Percentiles rank a stretch among this genome's conserved stretches.
Evolutionary conservation across 2,888 invertebrate species (phyloP).

Genomic region (Lordiphosa andalusiaca): DNA sequence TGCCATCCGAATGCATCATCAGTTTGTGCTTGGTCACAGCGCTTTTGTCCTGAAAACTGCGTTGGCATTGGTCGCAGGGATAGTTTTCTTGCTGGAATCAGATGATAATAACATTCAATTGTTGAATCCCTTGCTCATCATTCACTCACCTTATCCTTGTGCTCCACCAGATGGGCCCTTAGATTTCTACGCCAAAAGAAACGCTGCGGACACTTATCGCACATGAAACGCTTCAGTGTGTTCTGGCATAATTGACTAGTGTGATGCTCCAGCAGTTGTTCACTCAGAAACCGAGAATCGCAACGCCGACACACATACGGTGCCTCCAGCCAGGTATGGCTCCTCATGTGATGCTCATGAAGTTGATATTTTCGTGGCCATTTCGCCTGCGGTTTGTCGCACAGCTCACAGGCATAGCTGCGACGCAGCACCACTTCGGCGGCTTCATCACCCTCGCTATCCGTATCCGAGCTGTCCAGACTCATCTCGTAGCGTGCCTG

Average conservation of each 20-base stretch:
- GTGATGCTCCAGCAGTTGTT: conserved; percentile 82
- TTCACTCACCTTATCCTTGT: conserved; percentile 51
- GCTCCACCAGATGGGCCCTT: conserved; percentile 66
- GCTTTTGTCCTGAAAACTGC: conserved; percentile 66
- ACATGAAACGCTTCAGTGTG: conserved; percentile 70
- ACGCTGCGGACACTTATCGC: conserved; percentile 76
- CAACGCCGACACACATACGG: conserved; percentile 82
- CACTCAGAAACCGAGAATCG: conserved; percentile 81
- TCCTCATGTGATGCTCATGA: conserved; percentile 71
- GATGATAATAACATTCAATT: too few species aligned
- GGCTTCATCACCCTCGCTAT: conserved; percentile 52
- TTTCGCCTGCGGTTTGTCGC: conserved; percentile 42
- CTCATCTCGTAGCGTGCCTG: conserved; percentile 77
- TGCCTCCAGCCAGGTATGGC: conserved; percentile 80
- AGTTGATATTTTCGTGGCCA: conserved; percentile 77
- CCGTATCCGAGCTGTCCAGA: conserved; percentile 71
- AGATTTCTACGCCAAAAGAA: conserved; percentile 79
- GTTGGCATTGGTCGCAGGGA: conserved; percentile 62
- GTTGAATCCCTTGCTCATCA: too few species aligned
- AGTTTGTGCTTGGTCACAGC: conserved; percentile 72
- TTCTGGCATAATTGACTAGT: conserved; percentile 79
- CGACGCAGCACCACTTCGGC: conserved; percentile 51
- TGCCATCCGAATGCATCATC: conserved; percentile 59
- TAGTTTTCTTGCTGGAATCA: conserved; percentile 53
- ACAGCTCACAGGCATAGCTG: conserved; percentile 72